phyloP scores from a whole-genome alignment of 2,797 vertebrate genomes.

The Dicrostonyx torquatus region DNA sequence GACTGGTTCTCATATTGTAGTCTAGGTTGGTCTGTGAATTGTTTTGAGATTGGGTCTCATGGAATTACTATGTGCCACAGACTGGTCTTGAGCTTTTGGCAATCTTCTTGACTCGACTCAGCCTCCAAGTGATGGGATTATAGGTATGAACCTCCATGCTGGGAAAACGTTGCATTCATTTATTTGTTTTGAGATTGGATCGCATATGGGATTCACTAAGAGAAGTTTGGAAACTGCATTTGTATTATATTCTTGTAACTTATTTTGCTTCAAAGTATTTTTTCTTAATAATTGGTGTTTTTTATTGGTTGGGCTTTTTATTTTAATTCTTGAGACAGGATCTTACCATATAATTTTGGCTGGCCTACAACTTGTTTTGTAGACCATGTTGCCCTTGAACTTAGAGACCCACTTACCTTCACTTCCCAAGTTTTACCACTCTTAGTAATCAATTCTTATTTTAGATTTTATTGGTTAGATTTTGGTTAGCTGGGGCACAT shows the following conservation, averaged over 20 bases:
- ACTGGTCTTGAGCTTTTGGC: neutral
- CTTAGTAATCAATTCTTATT: constrained; percentile 44
- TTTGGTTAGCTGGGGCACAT: neutral
- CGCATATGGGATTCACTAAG: neutral
- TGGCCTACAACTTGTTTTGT: neutral
- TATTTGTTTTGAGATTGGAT: neutral
- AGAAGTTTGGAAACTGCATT: constrained; percentile 30
- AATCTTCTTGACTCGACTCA: neutral
- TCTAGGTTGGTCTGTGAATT: neutral
- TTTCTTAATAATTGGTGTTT: neutral
- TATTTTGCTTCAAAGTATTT: constrained; percentile 1
- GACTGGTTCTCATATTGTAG: neutral
- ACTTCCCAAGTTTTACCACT: neutral
- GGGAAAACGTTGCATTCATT: neutral
- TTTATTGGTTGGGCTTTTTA: neutral
- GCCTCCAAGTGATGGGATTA: neutral
- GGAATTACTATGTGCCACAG: neutral
- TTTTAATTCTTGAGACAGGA: neutral
- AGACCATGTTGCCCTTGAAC: neutral
- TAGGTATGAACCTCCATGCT: neutral
- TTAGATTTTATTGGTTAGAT: constrained; percentile 9
- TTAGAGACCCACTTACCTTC: neutral
- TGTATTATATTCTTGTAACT: constrained; percentile 32
- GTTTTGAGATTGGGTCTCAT: neutral
- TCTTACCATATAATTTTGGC: neutral